These are phyloP conservation scores for Phenganax subtilis DNA, from an alignment of 92 coral and sea anemone species.

Conservation along the genomic window DNA sequence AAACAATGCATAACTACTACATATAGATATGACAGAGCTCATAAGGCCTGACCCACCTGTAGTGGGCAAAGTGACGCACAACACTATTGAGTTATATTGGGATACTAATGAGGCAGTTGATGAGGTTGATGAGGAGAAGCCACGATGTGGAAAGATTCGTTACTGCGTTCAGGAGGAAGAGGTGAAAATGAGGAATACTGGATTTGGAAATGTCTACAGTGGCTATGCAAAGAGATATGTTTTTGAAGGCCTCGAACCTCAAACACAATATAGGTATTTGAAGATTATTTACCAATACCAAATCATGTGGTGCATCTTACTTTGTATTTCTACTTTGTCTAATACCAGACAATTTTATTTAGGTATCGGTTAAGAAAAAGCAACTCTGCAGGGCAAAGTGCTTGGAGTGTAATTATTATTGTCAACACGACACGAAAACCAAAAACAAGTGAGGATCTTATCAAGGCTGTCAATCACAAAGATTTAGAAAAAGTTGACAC, in stretches of 20 bases:
- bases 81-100: constrained; percentile 93
- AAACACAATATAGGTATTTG: constrained; percentile 56
- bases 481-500: constrained; percentile 69
- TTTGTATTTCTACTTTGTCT: no score
- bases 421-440: constrained; percentile 88
- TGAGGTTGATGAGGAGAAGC: constrained; percentile 49
- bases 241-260: constrained; percentile 85
- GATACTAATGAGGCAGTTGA: constrained; percentile 50
- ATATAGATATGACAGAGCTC: constrained; percentile 67
- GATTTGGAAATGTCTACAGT: constrained; percentile 95
- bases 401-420: constrained; percentile 88
- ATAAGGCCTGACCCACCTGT: constrained; percentile 90
- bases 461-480: constrained; percentile 81
- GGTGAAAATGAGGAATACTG: constrained; percentile 65
- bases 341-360: neutral
- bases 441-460: constrained; percentile 88
- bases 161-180: constrained; percentile 90
- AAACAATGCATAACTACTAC: neutral
- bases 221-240: constrained; percentile 75
- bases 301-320: neutral
- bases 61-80: constrained; percentile 96
- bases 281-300: neutral
- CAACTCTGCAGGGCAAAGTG: constrained; percentile 74
- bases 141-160: constrained; percentile 50
- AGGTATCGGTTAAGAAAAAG: constrained; percentile 73